Conservation (phyloP, 2,113 vertebrate genomes). For the Sander vitreus region DNA sequence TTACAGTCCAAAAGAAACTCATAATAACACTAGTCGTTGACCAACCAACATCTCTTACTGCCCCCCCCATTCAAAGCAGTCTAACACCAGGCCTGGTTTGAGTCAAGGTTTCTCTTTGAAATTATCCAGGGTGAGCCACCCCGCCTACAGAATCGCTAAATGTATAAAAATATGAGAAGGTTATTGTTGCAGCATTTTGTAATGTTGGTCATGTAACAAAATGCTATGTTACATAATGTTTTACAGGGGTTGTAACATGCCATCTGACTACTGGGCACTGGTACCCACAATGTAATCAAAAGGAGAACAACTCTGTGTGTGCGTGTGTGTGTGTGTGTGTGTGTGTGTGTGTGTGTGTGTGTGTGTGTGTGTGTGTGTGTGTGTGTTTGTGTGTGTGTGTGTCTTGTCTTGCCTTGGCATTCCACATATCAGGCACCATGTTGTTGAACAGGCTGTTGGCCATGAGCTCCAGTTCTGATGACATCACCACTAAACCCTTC, state of each 20-base stretch:
- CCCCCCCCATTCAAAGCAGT: too few relatives aligned
- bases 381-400: background rate
- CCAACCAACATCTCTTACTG: too few relatives aligned
- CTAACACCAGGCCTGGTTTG: too few relatives aligned
- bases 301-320: slow-evolving; percentile 3
- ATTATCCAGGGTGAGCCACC: background rate
- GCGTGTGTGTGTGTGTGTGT: background rate
- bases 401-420: slow-evolving; percentile 85
- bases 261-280: background rate
- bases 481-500: slow-evolving; percentile 93
- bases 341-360: background rate
- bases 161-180: background rate
- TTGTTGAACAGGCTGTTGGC: slow-evolving; percentile 91
- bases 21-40: too few relatives aligned
- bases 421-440: slow-evolving; percentile 90
- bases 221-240: background rate
- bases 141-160: background rate
- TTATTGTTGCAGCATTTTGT: background rate
- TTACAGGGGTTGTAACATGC: background rate
- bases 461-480: slow-evolving; percentile 92
- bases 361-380: slow-evolving; percentile 15
- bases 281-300: background rate
- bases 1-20: too few relatives aligned
- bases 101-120: background rate
- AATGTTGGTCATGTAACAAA: background rate